Percentiles rank a stretch among this genome's conserved stretches.
phyloP scores from a whole-genome alignment of 2,888 invertebrate genomes.

The Diaperis boleti region DNA sequence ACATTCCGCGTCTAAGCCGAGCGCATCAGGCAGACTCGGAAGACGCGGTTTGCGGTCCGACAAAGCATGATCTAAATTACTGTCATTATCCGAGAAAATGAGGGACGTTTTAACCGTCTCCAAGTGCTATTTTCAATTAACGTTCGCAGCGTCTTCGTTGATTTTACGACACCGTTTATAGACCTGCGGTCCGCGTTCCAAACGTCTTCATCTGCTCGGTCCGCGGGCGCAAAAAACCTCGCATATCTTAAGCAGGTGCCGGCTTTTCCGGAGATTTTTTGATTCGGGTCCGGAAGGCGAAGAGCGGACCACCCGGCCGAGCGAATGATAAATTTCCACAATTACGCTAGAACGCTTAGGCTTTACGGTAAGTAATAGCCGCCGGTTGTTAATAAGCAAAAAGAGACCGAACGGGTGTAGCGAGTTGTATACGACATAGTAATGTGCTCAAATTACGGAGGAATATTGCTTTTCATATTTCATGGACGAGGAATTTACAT shows the following conservation, averaged over 20 bases:
- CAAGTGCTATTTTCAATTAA: constrained; percentile 24
- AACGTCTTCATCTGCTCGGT: constrained; percentile 18
- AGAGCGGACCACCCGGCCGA: constrained; percentile 26
- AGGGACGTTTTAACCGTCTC: constrained; percentile 14
- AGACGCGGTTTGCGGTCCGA: constrained; percentile 18
- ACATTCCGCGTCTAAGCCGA: constrained; percentile 22
- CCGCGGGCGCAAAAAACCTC: constrained; percentile 17
- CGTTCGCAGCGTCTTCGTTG: constrained; percentile 10
- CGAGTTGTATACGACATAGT: constrained; percentile 41
- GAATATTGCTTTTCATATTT: constrained; percentile 40
- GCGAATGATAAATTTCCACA: constrained; percentile 24
- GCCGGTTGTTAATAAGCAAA: constrained; percentile 41
- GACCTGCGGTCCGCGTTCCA: constrained; percentile 5
- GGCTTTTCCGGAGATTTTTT: constrained; percentile 5
- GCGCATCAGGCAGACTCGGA: constrained; percentile 7
- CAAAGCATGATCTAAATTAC: constrained; percentile 25
- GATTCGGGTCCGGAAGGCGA: neutral
- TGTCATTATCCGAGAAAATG: constrained; percentile 26
- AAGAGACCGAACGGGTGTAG: constrained; percentile 37
- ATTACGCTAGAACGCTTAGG: constrained; percentile 27
- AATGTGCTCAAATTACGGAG: constrained; percentile 42
- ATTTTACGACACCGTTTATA: constrained; percentile 19
- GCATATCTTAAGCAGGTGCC: constrained; percentile 23
- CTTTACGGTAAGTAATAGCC: constrained; percentile 35
- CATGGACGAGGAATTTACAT: constrained; percentile 31